Base-by-base conservation (phyloP, 2,888 invertebrate species). In the Conistra vaccinii region DNA sequence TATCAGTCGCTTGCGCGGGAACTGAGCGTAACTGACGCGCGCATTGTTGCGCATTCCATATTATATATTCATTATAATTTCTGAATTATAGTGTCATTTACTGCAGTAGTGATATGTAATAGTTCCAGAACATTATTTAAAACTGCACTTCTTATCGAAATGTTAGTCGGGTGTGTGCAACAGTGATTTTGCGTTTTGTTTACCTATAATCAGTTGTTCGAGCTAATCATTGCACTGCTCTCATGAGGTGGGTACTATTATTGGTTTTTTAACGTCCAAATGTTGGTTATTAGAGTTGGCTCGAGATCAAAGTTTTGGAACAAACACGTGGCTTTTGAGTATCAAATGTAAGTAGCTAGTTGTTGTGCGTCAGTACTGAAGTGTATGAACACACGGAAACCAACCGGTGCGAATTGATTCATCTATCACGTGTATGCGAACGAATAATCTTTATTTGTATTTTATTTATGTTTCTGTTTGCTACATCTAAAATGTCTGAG, bases 1-100 rank as follows among this genome's bases (percentile, higher is more conserved):
- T 88, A 83, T 90, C 94, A 93, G 94, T 94, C 92, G 92, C 91
- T 81, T 87, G 90, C 92, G 91, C 92, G 91, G 87, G 87, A 90
- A 90, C 86, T 80, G 86, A 84, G 79, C 87, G 86, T 73, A 87
- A 84, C 85, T 80, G 87, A 89, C 91, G 93, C 89, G 88, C 88
- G 86, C 78, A 78, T 88, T 87, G 87, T 86, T 86, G 80, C 78
- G 78, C 78, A 69, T 78, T 71, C 60, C 62, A 69, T 63, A 62
- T 76, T 66, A 57, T 71, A 67, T 73, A 76, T 63, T 26, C 14
- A 66, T 74, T 48, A 67, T 29, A 62, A 68, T 80, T 70, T 78
- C n/a, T 78, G 48, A 69, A 76, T 71, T 63, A 70, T n/a, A 48
- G 48, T 55, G 48, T 61, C 55, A 55, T 76, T 66, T 63, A 70